Base-by-base conservation (phyloP, 2,888 invertebrate species). In the Idaea straminata region DNA sequence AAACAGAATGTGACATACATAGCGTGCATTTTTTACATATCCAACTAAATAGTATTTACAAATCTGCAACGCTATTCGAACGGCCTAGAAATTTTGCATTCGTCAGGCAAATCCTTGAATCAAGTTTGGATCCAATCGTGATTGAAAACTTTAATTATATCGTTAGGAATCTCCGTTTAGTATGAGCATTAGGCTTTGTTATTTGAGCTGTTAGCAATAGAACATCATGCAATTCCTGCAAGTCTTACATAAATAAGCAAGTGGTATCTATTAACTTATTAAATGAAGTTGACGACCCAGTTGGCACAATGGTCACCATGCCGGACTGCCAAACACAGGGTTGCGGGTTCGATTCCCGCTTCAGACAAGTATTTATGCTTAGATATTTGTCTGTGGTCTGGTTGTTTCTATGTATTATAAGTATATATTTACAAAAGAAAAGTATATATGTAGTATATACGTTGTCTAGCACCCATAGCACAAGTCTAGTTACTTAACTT, bases 51-150 rank as follows among this genome's bases (percentile, higher is more conserved):
- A 71, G 73, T 77, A 61, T 79, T 82, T 81, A 79, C 79, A 81
- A 79, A 87, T 83, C 85, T 80, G 86, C 83, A 83, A 87, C 82
- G 84, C 86, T 76, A 73, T 80, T 79, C 72, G 75, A 77, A 79
- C 80, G 71, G 81, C 86, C 88, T 83, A 85, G 81, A 88, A 86
- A 83, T 82, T 78, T 79, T 65, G 77, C 77, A 84, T 82, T 83
- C 81, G 78, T 74, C 74, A 69, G 47, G 25, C 25, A 25, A 25
- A 25, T 25, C 1, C 3, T 25, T 25, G 3, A 25, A 69, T 67
- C 71, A 66, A 61, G 7, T 47, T 4, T 7, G 47, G 2, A 4
- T 62, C 65, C 65, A 65, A 61, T 72, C 74, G 77, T 74, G 75
- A 72, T 74, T 70, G 72, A 67, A 74, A 73, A 74, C 70, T 78